phyloP scores from a whole-genome alignment of 2,888 invertebrate species.

The Eupeodes luniger region DNA sequence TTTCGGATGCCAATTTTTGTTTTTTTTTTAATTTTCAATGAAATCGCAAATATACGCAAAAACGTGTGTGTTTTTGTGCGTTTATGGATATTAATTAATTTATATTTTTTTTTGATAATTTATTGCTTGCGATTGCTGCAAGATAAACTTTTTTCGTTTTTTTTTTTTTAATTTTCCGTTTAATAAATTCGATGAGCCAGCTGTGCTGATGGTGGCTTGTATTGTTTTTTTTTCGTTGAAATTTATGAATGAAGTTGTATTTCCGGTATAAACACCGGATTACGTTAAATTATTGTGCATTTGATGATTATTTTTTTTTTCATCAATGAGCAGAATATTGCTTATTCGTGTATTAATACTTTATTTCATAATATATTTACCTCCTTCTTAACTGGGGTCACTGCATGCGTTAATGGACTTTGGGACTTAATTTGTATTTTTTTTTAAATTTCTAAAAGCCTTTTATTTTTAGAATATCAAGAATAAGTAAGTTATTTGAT shows the following conservation, averaged over 20 bases:
- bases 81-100: slow-evolving; percentile 52
- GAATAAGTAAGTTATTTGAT: too few species aligned
- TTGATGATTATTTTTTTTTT: slow-evolving; percentile 16
- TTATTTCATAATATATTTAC: background rate
- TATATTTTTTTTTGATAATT: slow-evolving; percentile 6
- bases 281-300: slow-evolving; percentile 50
- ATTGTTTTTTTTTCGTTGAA: slow-evolving; percentile 7
- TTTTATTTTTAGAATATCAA: background rate
- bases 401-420: slow-evolving; percentile 3
- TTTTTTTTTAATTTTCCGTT: slow-evolving; percentile 14
- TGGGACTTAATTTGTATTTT: background rate
- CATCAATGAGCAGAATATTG: slow-evolving; percentile 19
- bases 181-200: slow-evolving; percentile 51
- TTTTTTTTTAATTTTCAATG: background rate
- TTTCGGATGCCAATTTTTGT: slow-evolving; percentile 37
- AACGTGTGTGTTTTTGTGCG: slow-evolving; percentile 55
- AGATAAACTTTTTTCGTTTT: slow-evolving; percentile 20
- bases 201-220: slow-evolving; percentile 23
- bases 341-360: slow-evolving; percentile 46
- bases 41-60: slow-evolving; percentile 53
- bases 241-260: slow-evolving; percentile 74
- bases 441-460: background rate
- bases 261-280: slow-evolving; percentile 53
- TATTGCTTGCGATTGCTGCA: slow-evolving; percentile 50
- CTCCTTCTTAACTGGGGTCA: slow-evolving; percentile 1